These are phyloP conservation scores for Reinhardtius hippoglossoides DNA, from an alignment of 2,113 vertebrate species.

Conservation along the genomic window DNA sequence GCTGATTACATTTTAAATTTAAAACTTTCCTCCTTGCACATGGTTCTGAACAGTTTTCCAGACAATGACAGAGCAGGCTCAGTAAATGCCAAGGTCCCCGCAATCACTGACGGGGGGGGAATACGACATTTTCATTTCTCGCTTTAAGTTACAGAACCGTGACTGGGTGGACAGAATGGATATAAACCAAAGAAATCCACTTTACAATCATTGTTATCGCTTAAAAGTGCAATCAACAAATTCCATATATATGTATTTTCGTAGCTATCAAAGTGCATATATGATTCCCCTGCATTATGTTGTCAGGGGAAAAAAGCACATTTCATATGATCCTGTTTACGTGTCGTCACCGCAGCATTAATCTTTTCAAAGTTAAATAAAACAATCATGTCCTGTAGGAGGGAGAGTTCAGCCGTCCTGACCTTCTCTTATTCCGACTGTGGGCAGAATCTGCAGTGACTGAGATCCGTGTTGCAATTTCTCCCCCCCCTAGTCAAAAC, in stretches of 20 bases:
- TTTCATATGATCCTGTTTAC: slow-evolving; percentile 29
- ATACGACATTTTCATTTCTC: neutral
- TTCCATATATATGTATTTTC: too few relatives aligned
- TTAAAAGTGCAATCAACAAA: too few relatives aligned
- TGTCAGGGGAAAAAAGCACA: slow-evolving; percentile 10
- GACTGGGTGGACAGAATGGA: neutral
- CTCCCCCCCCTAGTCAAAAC: slow-evolving; percentile 51
- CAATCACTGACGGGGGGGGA: slow-evolving; percentile 9
- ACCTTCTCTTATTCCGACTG: slow-evolving; percentile 54
- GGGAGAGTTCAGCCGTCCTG: slow-evolving; percentile 46
- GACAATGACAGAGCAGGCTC: slow-evolving; percentile 59
- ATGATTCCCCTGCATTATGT: slow-evolving; percentile 1
- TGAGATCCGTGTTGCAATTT: slow-evolving; percentile 44
- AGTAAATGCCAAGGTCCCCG: slow-evolving; percentile 52
- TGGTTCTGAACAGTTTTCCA: slow-evolving; percentile 50
- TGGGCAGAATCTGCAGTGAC: slow-evolving; percentile 60
- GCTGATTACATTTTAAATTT: slow-evolving; percentile 86
- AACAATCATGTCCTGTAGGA: slow-evolving; percentile 60
- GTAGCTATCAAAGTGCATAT: too few relatives aligned
- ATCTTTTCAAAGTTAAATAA: slow-evolving; percentile 53
- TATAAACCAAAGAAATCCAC: neutral
- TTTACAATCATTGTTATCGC: too few relatives aligned
- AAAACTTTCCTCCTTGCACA: slow-evolving; percentile 71
- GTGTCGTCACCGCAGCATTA: slow-evolving; percentile 36
- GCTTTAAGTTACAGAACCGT: neutral